phyloP scores from a whole-genome alignment of 2,113 vertebrate species.

The Penelope pileata region DNA sequence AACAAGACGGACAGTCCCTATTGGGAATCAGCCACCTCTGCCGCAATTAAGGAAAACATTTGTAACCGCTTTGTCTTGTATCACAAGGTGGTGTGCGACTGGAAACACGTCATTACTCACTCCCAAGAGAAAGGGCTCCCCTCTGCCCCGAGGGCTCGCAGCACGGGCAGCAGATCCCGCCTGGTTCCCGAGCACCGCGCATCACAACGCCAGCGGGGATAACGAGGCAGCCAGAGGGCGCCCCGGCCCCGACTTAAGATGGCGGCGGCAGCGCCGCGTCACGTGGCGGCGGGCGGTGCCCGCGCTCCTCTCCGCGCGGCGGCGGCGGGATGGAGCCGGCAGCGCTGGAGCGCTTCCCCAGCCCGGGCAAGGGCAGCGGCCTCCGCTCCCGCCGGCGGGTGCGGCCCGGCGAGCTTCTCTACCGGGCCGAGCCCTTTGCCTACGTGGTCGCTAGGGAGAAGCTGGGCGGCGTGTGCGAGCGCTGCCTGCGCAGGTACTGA shows the following conservation, averaged over 20 bases:
- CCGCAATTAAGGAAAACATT: not conserved
- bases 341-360: slow-evolving; percentile 81
- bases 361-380: slow-evolving; percentile 83
- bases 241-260: not conserved
- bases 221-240: too few species aligned
- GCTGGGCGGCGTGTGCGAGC: slow-evolving; percentile 80
- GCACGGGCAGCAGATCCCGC: accelerated
- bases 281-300: not conserved
- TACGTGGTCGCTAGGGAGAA: slow-evolving; percentile 77
- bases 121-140: accelerated
- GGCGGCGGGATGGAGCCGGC: slow-evolving; percentile 64
- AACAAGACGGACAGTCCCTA: accelerated
- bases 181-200: accelerated
- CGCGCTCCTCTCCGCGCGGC: accelerated
- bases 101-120: accelerated
- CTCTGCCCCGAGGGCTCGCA: accelerated
- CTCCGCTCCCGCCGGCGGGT: slow-evolving; percentile 71
- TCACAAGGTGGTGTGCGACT: accelerated
- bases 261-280: not conserved
- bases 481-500: slow-evolving; percentile 85
- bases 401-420: slow-evolving; percentile 78
- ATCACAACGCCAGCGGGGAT: accelerated
- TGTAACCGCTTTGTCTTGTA: accelerated
- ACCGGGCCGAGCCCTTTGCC: slow-evolving; percentile 80
- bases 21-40: accelerated